phyloP scores from a whole-genome alignment of 2,797 vertebrate species.

The Clarias fuscus region DNA sequence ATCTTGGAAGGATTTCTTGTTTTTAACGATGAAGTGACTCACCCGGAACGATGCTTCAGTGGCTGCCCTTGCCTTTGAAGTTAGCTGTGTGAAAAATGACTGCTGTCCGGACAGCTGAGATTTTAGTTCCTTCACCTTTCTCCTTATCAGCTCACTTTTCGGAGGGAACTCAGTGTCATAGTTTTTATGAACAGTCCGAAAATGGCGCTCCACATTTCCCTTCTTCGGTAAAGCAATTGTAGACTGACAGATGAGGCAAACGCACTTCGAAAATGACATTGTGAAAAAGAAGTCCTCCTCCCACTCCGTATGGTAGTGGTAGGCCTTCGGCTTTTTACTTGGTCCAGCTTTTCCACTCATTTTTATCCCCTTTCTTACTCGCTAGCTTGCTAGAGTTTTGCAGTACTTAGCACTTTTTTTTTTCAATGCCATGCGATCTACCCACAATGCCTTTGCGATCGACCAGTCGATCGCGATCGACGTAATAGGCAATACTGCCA shows the following conservation, averaged over 20 bases:
- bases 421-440: too few species aligned
- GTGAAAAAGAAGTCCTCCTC: too few species aligned
- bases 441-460: too few species aligned
- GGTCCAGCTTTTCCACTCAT: too few species aligned
- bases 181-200: constrained; percentile 38
- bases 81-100: constrained; percentile 16
- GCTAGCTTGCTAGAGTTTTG: too few species aligned
- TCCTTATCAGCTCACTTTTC: constrained; percentile 27
- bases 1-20: constrained; percentile 38
- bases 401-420: too few species aligned
- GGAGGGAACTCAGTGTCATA: constrained; percentile 27
- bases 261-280: too few species aligned
- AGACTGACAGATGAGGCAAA: background rate
- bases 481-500: too few species aligned
- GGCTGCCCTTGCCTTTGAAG: constrained; percentile 23
- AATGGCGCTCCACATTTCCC: constrained; percentile 30
- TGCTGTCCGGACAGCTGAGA: constrained; percentile 8
- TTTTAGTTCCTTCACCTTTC: constrained; percentile 16
- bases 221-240: background rate
- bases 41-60: constrained; percentile 27
- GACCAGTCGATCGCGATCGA: too few species aligned
- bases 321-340: background rate
- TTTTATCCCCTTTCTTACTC: too few species aligned
- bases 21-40: constrained; percentile 13
- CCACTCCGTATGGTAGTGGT: background rate